A percentile compares a stretch with the other conserved stretches of the same genome.
Conservation (phyloP, 2,113 vertebrate species). For the Gopherus flavomarginatus region DNA sequence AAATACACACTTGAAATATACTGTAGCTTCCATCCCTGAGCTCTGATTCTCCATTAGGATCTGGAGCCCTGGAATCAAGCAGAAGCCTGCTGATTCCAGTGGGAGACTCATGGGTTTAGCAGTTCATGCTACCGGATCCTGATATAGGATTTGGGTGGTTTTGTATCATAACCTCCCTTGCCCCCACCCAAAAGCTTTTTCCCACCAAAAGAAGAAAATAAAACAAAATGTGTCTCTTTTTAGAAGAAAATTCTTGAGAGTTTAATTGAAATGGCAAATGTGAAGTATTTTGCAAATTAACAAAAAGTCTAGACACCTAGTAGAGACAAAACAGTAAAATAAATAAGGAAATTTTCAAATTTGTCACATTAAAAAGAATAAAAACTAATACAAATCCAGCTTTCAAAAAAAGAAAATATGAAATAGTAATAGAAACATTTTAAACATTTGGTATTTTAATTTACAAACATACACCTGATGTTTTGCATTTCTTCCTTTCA, state of each 20-base stretch:
- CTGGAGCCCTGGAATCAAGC: neutral
- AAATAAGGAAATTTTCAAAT: constrained; percentile 59
- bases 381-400: constrained; percentile 8
- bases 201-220: neutral
- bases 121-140: neutral
- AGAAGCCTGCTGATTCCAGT: rapidly evolving
- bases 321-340: constrained; percentile 57
- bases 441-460: constrained; percentile 52
- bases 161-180: rapidly evolving
- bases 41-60: rapidly evolving
- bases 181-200: neutral
- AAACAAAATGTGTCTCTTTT: neutral
- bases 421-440: neutral
- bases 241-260: constrained; percentile 33
- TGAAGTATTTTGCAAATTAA: constrained; percentile 35
- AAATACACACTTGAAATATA: neutral
- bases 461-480: neutral
- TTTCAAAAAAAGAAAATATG: constrained; percentile 19
- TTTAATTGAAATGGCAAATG: constrained; percentile 66
- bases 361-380: constrained; percentile 23
- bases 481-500: neutral
- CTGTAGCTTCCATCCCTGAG: neutral
- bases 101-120: rapidly evolving
- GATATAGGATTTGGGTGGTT: neutral
- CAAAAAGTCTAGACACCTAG: neutral